Evolutionary conservation across 2,888 invertebrate species (phyloP), one percentile per base, ranked within the genome.

Genomic region (Mesochorus sp.): DNA sequence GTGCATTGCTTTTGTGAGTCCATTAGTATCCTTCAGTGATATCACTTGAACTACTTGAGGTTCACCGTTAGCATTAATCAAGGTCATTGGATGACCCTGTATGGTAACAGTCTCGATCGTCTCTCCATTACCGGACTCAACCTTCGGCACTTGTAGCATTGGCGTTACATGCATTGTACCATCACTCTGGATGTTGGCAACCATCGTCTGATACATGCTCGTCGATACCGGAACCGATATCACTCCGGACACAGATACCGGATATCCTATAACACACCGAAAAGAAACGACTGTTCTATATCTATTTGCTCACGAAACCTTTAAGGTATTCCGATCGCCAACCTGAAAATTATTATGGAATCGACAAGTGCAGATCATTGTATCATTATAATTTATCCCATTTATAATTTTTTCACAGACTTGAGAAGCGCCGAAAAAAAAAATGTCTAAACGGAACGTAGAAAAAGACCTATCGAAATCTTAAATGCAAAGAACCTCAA

Each of bases 131-230:
- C 93, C 93, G 28, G 95, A 94, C 87, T 97, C 97, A 83, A 96
- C 94, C 94, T 96, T 92, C 8, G 92, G 95, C 91, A 97, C 96
- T 92, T 97, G 95, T 91, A 96, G 95, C 85, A 96, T 96, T 79
- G 96, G 94, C 47, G 92, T 92, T 76, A 97, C 95, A 92, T 96
- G 96, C 86, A 97, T 95, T 53, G 95, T 95, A 86, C 96, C 96
- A 91, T 97, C 96, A 85, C 94, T 94, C 91, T 96, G 96, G 91
- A 97, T 96, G 91, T 96, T 96, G 70, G 97, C 97, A 89, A 98
- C 96, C 94, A 98, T 97, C 76, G 97, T 97, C 92, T 98, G 98
- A 93, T 98, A 98, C 96, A 98, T 97, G 80, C 97, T 97, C 74
- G 97, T 96, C 47, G 97, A 96, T 80, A 98, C 97, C 70, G 98